phyloP scores from a whole-genome alignment of 2,113 vertebrate species.

The Cyphomyrus discorhynchus region DNA sequence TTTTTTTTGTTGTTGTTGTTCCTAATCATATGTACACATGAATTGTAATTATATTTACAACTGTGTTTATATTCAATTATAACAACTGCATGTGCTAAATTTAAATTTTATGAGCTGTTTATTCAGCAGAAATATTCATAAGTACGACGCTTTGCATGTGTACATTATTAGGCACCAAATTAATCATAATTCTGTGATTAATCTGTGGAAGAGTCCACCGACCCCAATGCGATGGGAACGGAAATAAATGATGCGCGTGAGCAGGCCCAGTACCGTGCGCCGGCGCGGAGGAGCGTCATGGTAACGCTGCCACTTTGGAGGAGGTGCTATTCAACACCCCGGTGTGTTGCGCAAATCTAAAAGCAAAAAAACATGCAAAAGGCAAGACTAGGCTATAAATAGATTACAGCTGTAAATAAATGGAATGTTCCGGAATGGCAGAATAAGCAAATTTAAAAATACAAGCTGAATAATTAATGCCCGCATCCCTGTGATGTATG shows the following conservation, averaged over 20 bases:
- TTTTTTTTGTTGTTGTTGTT: background rate
- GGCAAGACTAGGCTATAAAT: conserved; percentile 1
- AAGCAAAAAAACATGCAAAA: background rate
- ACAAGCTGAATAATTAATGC: conserved; percentile 41
- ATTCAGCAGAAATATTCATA: background rate
- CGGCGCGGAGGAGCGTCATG: background rate
- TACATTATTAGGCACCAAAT: background rate
- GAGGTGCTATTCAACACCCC: too few relatives aligned
- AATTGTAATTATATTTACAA: background rate
- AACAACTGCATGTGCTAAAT: conserved; percentile 4
- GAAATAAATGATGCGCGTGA: background rate
- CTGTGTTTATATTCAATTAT: conserved; percentile 5
- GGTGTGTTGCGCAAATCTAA: background rate
- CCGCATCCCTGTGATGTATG: conserved; percentile 25
- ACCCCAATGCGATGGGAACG: background rate
- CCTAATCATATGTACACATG: background rate
- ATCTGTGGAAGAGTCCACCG: background rate
- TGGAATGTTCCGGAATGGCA: conserved; percentile 25
- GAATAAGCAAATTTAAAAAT: conserved; percentile 39
- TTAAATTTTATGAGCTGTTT: background rate
- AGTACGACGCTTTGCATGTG: background rate
- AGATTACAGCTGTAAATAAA: conserved; percentile 30
- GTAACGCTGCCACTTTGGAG: background rate
- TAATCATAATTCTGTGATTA: background rate
- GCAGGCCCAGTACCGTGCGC: background rate